Conservation (phyloP, 1,140 invertebrate species). For the Lordiphosa clarofinis region DNA sequence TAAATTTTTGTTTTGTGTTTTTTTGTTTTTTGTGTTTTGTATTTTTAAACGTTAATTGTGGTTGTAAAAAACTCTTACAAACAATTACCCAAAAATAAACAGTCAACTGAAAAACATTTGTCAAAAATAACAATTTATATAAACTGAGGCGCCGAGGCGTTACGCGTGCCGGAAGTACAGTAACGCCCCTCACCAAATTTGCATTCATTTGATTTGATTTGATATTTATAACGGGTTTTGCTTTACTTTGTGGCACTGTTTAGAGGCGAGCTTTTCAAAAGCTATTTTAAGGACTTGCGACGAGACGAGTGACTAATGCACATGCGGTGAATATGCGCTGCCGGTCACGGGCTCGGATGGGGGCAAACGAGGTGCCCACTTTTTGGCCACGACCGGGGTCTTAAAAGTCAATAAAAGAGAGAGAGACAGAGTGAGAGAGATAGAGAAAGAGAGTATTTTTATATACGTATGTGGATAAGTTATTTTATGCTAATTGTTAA, state of each 20-base stretch:
- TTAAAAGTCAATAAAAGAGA: slow-evolving; percentile 56
- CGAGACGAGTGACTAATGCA: slow-evolving; percentile 71
- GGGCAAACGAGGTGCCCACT: slow-evolving; percentile 9
- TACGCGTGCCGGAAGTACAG: slow-evolving; percentile 15
- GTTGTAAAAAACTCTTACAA: slow-evolving; percentile 58
- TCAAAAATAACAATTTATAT: slow-evolving; percentile 47
- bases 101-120: slow-evolving; percentile 43
- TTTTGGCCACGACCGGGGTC: slow-evolving; percentile 54
- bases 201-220: slow-evolving; percentile 11
- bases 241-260: slow-evolving; percentile 64
- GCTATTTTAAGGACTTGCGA: slow-evolving; percentile 73
- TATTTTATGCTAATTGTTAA: slow-evolving; percentile 59
- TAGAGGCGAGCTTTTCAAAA: slow-evolving; percentile 77
- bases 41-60: slow-evolving; percentile 31
- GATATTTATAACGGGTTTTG: slow-evolving; percentile 16
- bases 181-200: slow-evolving; percentile 19
- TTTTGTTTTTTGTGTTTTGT: slow-evolving; percentile 19
- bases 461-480: slow-evolving; percentile 57
- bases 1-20: slow-evolving; percentile 11
- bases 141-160: slow-evolving; percentile 8
- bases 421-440: slow-evolving; percentile 33
- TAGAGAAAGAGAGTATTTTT: slow-evolving; percentile 33
- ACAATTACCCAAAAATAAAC: slow-evolving; percentile 69
- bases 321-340: slow-evolving; percentile 76
- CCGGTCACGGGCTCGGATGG: slow-evolving; percentile 32